Percentiles rank a stretch among this genome's conserved stretches.
phyloP scores from a whole-genome alignment of 2,113 vertebrate species.

The Prunella himalayana region DNA sequence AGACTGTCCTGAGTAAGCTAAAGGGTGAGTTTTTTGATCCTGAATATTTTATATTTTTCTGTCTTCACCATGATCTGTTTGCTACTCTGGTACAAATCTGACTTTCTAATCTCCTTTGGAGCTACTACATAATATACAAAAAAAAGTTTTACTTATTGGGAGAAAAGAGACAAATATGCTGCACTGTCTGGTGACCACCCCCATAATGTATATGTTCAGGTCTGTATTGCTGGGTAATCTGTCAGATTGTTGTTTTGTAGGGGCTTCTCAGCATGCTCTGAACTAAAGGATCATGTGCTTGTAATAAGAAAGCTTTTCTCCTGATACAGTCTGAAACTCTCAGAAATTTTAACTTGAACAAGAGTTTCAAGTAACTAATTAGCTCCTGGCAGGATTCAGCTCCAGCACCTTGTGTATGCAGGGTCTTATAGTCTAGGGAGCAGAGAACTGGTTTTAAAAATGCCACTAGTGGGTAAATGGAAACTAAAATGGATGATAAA shows the following conservation, averaged over 20 bases:
- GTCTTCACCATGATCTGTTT: background rate
- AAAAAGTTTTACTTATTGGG: background rate
- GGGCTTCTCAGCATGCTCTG: background rate
- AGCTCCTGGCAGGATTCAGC: background rate
- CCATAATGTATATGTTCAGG: background rate
- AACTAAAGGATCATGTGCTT: background rate
- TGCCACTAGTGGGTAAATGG: background rate
- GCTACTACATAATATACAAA: background rate
- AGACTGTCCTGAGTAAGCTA: background rate
- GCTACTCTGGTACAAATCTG: background rate
- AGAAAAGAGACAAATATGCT: background rate
- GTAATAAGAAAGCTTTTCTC: background rate
- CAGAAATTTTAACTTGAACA: background rate
- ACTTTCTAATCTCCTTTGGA: background rate
- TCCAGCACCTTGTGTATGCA: background rate
- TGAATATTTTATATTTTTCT: background rate
- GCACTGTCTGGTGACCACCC: background rate
- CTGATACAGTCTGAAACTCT: background rate
- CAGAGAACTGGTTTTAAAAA: background rate
- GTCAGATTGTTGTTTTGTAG: background rate
- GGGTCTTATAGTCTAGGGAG: background rate
- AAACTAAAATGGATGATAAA: background rate
- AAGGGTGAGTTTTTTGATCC: background rate
- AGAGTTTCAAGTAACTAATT: background rate
- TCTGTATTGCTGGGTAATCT: background rate